Base-by-base conservation (phyloP, 2,113 vertebrate species). In the Ranitomeya variabilis region DNA sequence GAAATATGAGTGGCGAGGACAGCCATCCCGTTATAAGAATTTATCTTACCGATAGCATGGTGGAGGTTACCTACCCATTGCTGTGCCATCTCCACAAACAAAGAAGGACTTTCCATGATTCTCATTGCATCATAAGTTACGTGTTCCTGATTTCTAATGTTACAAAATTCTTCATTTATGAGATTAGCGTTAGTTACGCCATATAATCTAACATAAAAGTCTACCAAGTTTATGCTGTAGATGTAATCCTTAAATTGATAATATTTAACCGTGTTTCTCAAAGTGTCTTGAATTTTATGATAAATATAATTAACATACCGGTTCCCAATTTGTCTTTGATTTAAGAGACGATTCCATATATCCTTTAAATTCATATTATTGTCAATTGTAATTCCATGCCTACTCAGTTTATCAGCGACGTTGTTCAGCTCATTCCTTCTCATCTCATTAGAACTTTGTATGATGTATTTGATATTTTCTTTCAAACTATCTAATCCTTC, bases 161-260 rank as follows among this genome's bases (percentile, higher is more conserved):
- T n/a, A 21, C 2, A 45, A 54, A 78, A 52, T 9, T 78, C n/a
- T 55, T 57, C 23, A 16, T 51, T n/a, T 31, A 31, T 7, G 21
- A 19, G 26, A 21, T 26, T 59, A n/a, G 6, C 12, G 2, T 18
- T 66, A 21, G 45, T 23, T 23, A 12, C 37, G 6, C 54, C 84
- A 76, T 87, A 52, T 6, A 77, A 37, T 3, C 5, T 8, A 51
- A 81, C 21, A 51, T 87, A 87, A 23, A 87, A 81, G 51, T 81
- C 52, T 16, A 69, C 45, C 23, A 87, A 21, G 54, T 87, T 71
- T 0, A 87, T 60, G 18, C 62, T 54, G 15, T 67, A 69, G 23
- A 80, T 31, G 21, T 45, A 87, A 23, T 64, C 21, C n/a, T 54
- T 57, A 52, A 80, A 80, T 5, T 8, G 76, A 52, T 18, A 67